phyloP scores from a whole-genome alignment of 2,888 invertebrate genomes.

The Willowsia nigromaculata region DNA sequence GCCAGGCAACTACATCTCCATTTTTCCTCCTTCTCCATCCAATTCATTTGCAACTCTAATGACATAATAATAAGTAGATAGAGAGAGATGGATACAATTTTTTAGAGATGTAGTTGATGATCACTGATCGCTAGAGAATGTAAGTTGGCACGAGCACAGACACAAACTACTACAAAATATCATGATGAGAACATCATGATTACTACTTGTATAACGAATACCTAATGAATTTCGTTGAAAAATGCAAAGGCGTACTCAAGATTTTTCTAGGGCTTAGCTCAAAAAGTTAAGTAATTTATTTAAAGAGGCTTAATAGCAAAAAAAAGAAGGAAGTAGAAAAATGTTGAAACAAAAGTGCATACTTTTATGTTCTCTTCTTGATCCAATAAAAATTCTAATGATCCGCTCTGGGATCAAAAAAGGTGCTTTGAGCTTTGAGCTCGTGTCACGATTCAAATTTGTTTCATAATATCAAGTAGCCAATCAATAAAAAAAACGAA shows the following conservation, averaged over 20 bases:
- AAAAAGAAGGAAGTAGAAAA: background rate
- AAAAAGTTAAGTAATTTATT: background rate
- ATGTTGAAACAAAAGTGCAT: background rate
- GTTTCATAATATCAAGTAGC: background rate
- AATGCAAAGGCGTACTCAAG: background rate
- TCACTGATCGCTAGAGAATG: background rate
- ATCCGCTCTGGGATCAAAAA: background rate
- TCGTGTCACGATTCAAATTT: slow-evolving; percentile 27
- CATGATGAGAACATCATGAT: background rate
- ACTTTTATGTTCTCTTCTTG: background rate
- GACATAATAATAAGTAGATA: slow-evolving; percentile 32
- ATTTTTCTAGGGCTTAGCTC: background rate
- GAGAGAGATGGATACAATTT: background rate
- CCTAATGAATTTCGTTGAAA: slow-evolving; percentile 12
- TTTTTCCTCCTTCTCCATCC: background rate
- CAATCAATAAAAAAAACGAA: slow-evolving; percentile 6
- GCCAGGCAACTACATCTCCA: slow-evolving; percentile 14
- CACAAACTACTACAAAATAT: background rate
- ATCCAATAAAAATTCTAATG: background rate
- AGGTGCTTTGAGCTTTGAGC: background rate
- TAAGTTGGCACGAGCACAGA: slow-evolving; percentile 39
- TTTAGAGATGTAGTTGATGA: background rate
- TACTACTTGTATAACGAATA: slow-evolving; percentile 35
- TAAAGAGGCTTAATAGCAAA: background rate
- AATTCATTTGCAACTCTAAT: slow-evolving; percentile 41